Evolutionary conservation across 2,888 invertebrate genomes (phyloP).

Genomic region (Malthinus seriepunctatus): DNA sequence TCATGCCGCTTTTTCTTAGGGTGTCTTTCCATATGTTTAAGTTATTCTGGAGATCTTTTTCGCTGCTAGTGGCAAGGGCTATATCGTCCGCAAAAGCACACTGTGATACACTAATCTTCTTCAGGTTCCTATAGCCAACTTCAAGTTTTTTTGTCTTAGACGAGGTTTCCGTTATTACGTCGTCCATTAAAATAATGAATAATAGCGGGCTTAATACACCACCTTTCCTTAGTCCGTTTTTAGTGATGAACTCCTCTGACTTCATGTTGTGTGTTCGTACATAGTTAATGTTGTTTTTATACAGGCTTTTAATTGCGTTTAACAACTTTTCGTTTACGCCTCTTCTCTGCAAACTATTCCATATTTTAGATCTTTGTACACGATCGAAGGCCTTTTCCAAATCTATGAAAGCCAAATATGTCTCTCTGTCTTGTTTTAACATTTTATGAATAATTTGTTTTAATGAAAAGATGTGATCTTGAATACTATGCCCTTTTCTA

Average conservation of each 20-base stretch:
- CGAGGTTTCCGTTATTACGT: neutral
- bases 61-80: neutral
- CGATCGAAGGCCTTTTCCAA: constrained; percentile 14
- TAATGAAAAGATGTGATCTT: no score
- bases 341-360: constrained; percentile 14
- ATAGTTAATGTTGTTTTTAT: constrained; percentile 4
- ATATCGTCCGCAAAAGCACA: neutral
- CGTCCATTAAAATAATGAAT: constrained; percentile 13
- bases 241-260: constrained; percentile 13
- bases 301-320: constrained; percentile 10
- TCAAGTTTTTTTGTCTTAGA: neutral
- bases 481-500: no score
- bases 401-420: constrained; percentile 9
- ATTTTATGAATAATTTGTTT: no score
- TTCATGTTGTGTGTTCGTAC: constrained; percentile 10
- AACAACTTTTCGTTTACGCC: constrained; percentile 14
- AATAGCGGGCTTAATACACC: constrained; percentile 14
- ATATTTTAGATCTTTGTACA: constrained; percentile 10
- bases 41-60: neutral
- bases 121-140: neutral
- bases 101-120: neutral
- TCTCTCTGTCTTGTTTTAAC: constrained; percentile 3
- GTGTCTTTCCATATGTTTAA: neutral
- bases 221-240: constrained; percentile 12
- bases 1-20: no score